phyloP scores from a whole-genome alignment of 37 sponge, comb jelly and placozoan species.

The Sycon ciliatum region DNA sequence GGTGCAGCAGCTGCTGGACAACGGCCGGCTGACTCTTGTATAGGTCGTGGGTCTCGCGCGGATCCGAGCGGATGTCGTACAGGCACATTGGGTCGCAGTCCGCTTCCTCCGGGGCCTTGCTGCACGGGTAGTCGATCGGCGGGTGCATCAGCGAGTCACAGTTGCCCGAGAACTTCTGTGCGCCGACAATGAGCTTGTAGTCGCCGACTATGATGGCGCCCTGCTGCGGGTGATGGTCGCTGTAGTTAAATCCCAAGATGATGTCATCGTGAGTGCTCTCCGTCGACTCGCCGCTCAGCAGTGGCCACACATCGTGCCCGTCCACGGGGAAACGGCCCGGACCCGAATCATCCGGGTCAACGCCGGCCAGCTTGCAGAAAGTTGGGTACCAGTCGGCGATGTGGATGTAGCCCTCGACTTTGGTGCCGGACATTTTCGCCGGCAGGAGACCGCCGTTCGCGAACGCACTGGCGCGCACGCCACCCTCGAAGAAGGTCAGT shows the following conservation, averaged over 20 bases:
- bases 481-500: constrained; percentile 36
- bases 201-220: constrained; percentile 28
- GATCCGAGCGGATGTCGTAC: constrained; percentile 18
- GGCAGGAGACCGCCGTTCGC: too few species aligned
- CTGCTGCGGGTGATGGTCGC: too few species aligned
- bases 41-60: constrained; percentile 19
- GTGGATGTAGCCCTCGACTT: constrained; percentile 20
- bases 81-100: constrained; percentile 16
- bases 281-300: constrained; percentile 15
- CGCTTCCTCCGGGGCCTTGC: background rate
- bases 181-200: too few species aligned
- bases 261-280: constrained; percentile 12
- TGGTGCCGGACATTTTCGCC: background rate
- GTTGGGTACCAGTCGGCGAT: constrained; percentile 44
- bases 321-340: constrained; percentile 32
- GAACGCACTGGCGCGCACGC: constrained; percentile 39
- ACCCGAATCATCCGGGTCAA: constrained; percentile 18
- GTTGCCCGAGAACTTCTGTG: too few species aligned
- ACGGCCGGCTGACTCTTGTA: constrained; percentile 12
- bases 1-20: constrained; percentile 14
- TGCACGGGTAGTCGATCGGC: constrained; percentile 17
- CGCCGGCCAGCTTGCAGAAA: constrained; percentile 33
- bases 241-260: constrained; percentile 26
- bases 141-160: constrained; percentile 21
- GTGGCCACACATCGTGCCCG: constrained; percentile 38